Evolutionary conservation across 2,888 invertebrate species (phyloP), one percentile per base, ranked within the genome.

Genomic region (Pherbina coryleti): DNA sequence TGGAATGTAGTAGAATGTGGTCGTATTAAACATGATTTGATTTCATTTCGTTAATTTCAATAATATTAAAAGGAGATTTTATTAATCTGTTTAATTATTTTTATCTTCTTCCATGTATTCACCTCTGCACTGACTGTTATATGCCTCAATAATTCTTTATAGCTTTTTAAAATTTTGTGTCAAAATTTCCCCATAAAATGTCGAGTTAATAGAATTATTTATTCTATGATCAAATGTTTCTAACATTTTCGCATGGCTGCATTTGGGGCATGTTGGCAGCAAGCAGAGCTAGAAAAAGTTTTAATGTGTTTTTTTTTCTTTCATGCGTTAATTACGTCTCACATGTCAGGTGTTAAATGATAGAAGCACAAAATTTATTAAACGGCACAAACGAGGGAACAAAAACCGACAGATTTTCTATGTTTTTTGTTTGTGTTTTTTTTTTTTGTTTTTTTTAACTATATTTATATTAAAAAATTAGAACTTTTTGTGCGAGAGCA

Each of bases 291-390:
- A 53, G n/a, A 53, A 53, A 19, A 53, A 19, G 17, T 19, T 19
- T 17, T 19, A 53, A 5, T 8, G 8, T n/a, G 9, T n/a, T n/a
- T 22, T 8, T 17, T 3, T 9, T 69, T 44, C 49, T 19, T 9
- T 49, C 19, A 22, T 37, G 34, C 22, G 53, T 53, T 71, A 55
- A 55, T 71, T 71, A 57, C 31, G 53, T 34, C 71, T 53, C 71
- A 71, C 71, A 53, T 55, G 55, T 71, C 71, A 71, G 71, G 71
- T 71, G 71, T n/a, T 55, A 71, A 71, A 71, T 71, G 71, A 22
- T 34, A 34, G 71, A 5, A 71, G 34, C 34, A 22, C 71, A 57
- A 60, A 71, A 57, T 34, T 70, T 70, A 70, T 70, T 25, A 70
- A 70, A 70, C n/a, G 22, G 25, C 70, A 25, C 22, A 60, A 60